These are phyloP conservation scores for Tragelaphus scriptus DNA, from an alignment of 2,113 vertebrate genomes.

Conservation along the genomic window DNA sequence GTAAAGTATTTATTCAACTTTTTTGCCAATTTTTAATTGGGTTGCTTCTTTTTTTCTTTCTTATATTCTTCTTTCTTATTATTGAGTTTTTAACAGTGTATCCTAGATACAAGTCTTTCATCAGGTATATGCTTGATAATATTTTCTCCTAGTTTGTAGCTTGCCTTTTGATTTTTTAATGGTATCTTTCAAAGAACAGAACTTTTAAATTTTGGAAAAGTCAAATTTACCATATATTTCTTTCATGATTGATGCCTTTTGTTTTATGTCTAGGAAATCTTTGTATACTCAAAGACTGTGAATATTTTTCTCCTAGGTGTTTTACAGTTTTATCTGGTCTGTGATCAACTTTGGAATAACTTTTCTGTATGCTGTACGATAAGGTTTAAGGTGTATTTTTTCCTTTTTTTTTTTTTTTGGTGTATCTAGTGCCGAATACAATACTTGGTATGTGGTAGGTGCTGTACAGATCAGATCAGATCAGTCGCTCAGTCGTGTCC, in stretches of 20 bases:
- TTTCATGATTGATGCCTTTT: background rate
- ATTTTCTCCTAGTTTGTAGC: background rate
- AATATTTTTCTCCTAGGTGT: background rate
- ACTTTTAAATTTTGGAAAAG: background rate
- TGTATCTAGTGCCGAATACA: background rate
- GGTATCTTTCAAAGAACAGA: background rate
- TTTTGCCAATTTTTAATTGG: background rate
- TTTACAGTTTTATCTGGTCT: background rate
- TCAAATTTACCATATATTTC: background rate
- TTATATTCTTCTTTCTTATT: background rate
- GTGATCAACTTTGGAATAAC: background rate
- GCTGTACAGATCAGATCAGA: background rate
- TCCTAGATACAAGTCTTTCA: background rate
- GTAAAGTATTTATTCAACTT: background rate
- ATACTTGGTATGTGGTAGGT: background rate
- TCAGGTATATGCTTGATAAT: background rate
- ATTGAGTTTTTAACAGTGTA: background rate
- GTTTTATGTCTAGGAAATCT: background rate
- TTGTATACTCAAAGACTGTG: background rate
- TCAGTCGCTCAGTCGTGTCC: too few relatives aligned
- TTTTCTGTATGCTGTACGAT: background rate
- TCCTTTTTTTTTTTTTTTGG: background rate
- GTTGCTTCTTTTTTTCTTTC: background rate
- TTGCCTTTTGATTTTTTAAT: constrained; percentile 26
- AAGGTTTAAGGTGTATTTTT: background rate